Percentiles rank a stretch among this genome's conserved stretches.
Conservation (phyloP, 2,113 vertebrate genomes). For the Muntiacus reevesi region DNA sequence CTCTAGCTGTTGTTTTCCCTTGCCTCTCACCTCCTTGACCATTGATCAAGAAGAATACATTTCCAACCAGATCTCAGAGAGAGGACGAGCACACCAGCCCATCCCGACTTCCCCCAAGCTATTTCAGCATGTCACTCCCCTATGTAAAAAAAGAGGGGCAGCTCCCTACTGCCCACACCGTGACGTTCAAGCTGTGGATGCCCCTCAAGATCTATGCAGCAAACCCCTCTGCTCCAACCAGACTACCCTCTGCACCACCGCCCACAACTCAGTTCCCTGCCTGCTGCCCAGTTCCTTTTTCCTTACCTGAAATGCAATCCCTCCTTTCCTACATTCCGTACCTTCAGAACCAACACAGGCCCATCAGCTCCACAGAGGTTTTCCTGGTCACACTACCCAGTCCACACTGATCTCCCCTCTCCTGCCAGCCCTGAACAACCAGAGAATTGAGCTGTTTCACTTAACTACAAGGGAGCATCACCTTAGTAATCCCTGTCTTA, state of each 20-base stretch:
- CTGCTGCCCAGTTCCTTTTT: neutral
- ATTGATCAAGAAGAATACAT: neutral
- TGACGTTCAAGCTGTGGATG: neutral
- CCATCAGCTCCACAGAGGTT: neutral
- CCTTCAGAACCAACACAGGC: neutral
- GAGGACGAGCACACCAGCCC: neutral
- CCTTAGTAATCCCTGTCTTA: neutral
- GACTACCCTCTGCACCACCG: fast-evolving
- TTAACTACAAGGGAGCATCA: neutral
- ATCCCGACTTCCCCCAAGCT: neutral
- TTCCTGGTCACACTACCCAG: neutral
- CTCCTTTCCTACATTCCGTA: neutral
- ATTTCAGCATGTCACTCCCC: neutral
- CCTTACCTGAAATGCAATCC: neutral
- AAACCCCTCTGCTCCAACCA: neutral
- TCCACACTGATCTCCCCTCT: neutral
- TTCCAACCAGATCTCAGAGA: neutral
- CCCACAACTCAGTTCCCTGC: neutral
- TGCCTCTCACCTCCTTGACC: neutral
- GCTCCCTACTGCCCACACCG: neutral
- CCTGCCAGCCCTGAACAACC: neutral
- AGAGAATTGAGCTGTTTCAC: neutral
- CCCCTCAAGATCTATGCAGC: neutral
- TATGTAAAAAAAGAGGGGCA: neutral
- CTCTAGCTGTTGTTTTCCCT: neutral